Evolutionary conservation across 2,797 vertebrate species (phyloP).

Genomic region (Sphenodon punctatus): DNA sequence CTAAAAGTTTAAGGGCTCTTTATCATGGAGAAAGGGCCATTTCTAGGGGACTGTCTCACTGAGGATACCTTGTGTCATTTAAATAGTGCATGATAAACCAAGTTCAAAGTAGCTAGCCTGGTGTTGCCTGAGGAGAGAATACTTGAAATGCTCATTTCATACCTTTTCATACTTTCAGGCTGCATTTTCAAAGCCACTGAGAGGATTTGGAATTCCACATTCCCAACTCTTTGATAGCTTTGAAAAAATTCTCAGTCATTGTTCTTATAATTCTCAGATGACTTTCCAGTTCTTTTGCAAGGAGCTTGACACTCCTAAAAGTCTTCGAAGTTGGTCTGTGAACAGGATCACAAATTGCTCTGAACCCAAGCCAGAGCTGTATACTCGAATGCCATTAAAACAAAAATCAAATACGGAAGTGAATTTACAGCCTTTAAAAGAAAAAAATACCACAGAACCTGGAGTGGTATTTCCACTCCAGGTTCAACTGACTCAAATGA

Average conservation of each 20-base stretch:
- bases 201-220: conserved; percentile 21
- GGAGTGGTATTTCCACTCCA: too few species aligned
- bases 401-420: background rate
- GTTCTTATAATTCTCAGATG: background rate
- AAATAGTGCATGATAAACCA: too few species aligned
- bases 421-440: background rate
- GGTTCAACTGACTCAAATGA: too few species aligned
- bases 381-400: background rate
- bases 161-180: background rate
- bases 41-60: too few species aligned
- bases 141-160: too few species aligned
- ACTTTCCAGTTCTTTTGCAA: background rate
- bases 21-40: too few species aligned
- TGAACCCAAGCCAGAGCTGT: background rate
- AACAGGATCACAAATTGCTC: background rate
- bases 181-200: background rate
- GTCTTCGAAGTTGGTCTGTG: background rate
- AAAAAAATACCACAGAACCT: too few species aligned
- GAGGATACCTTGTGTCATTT: too few species aligned
- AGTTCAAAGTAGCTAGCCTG: too few species aligned
- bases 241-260: conserved; percentile 17
- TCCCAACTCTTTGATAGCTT: conserved; percentile 50
- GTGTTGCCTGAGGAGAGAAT: too few species aligned
- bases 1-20: too few species aligned
- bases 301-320: background rate